Conservation (phyloP, 2,888 invertebrate genomes). For the Polymixis lichenea region DNA sequence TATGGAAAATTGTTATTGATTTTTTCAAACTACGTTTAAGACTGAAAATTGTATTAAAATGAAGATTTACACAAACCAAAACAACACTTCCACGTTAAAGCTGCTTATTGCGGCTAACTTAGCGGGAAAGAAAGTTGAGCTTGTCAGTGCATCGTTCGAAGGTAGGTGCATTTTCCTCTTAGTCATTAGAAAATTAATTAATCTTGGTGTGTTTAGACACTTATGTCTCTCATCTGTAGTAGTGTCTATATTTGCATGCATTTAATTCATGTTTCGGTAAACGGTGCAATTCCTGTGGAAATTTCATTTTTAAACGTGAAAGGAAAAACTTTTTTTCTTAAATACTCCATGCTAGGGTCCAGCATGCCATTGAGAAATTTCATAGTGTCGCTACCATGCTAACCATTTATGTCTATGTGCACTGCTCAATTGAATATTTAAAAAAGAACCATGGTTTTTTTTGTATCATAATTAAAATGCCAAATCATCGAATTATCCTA, state of each 20-base stretch:
- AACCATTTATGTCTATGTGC: neutral
- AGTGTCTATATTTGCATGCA: constrained; percentile 25
- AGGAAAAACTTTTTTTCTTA: neutral
- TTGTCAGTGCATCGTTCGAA: constrained; percentile 91
- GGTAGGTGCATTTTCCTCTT: constrained; percentile 84
- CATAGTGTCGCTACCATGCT: neutral
- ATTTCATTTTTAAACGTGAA: neutral
- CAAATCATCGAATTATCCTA: constrained; percentile 1
- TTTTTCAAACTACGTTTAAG: constrained; percentile 55
- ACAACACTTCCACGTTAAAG: constrained; percentile 94
- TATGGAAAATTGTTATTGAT: constrained; percentile 66
- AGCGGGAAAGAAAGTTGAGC: constrained; percentile 89
- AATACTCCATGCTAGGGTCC: neutral
- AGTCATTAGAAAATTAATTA: neutral
- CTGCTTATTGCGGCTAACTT: constrained; percentile 93
- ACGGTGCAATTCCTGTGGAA: neutral
- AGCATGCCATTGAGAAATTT: neutral
- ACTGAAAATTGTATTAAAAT: constrained; percentile 84
- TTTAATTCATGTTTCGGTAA: neutral
- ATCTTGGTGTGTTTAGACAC: neutral
- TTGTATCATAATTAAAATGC: neutral
- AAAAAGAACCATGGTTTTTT: neutral
- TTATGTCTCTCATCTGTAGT: neutral
- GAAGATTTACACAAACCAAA: constrained; percentile 94
- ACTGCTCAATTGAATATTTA: neutral